Evolutionary conservation across 2,888 invertebrate species (phyloP).

Genomic region (Cephus pulcher): DNA sequence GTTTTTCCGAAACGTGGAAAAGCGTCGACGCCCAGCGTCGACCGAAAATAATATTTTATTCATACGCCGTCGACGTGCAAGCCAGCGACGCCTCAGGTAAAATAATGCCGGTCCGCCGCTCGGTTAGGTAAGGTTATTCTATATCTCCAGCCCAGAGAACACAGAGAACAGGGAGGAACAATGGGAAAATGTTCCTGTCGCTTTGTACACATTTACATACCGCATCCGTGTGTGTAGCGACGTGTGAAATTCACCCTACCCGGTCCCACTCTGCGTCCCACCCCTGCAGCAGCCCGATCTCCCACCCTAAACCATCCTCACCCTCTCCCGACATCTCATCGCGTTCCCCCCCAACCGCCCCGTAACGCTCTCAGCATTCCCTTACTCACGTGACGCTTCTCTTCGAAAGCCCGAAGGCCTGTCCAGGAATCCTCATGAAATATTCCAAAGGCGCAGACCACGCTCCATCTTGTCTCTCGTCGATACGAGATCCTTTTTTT

Average conservation of each 20-base stretch:
- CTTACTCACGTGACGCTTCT: background rate
- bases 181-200: slow-evolving; percentile 43
- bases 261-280: background rate
- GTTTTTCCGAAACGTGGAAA: slow-evolving; percentile 18
- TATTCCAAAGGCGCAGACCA: background rate
- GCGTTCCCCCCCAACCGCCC: background rate
- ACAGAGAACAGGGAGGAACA: slow-evolving; percentile 20
- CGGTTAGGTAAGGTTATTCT: slow-evolving; percentile 29
- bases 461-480: background rate
- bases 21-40: slow-evolving; percentile 21
- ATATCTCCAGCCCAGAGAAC: slow-evolving; percentile 22
- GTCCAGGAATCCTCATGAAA: slow-evolving; percentile 1
- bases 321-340: background rate
- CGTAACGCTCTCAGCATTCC: background rate
- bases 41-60: slow-evolving; percentile 50
- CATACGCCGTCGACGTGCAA: slow-evolving; percentile 38
- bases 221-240: slow-evolving; percentile 43
- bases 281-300: background rate
- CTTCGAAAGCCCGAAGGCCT: background rate
- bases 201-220: slow-evolving; percentile 58
- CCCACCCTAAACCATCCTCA: background rate
- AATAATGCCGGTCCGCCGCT: slow-evolving; percentile 39
- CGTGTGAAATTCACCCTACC: slow-evolving; percentile 43
- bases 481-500: background rate
- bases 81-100: slow-evolving; percentile 34